Evolutionary conservation across 2,113 vertebrate genomes (phyloP).

Genomic region (Haplochromis burtoni): DNA sequence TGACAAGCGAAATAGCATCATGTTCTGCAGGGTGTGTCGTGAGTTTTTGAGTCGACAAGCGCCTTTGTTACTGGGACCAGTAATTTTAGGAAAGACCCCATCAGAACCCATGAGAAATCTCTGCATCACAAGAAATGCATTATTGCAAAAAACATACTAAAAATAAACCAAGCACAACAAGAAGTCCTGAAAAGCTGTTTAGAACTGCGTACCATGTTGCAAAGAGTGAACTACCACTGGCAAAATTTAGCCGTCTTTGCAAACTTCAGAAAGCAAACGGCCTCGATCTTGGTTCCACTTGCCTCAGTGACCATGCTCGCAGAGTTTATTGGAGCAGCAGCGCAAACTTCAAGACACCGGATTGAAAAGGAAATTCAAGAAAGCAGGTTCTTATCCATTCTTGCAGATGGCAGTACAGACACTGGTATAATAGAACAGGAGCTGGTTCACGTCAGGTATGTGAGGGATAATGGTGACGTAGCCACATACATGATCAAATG

Average conservation of each 20-base stretch:
- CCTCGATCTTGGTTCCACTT: accelerated
- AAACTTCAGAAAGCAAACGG: neutral
- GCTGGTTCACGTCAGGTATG: accelerated
- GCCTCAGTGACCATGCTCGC: accelerated
- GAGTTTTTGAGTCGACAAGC: accelerated
- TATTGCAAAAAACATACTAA: neutral
- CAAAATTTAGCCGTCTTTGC: neutral
- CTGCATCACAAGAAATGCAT: neutral
- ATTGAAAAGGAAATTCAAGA: neutral
- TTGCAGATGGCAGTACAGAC: neutral
- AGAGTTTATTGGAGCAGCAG: neutral
- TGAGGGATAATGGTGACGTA: neutral
- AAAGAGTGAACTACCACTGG: neutral
- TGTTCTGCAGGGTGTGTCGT: accelerated
- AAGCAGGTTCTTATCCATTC: neutral
- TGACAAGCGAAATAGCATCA: neutral
- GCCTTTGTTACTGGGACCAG: neutral
- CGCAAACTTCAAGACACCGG: neutral
- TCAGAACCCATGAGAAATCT: accelerated
- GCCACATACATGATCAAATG: accelerated
- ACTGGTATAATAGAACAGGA: neutral
- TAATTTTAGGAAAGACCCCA: neutral
- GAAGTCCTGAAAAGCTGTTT: neutral
- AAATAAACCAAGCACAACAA: neutral
- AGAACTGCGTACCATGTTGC: neutral